These are phyloP conservation scores for Dendrolimus pini DNA, from an alignment of 2,888 invertebrate genomes.

Conservation along the genomic window DNA sequence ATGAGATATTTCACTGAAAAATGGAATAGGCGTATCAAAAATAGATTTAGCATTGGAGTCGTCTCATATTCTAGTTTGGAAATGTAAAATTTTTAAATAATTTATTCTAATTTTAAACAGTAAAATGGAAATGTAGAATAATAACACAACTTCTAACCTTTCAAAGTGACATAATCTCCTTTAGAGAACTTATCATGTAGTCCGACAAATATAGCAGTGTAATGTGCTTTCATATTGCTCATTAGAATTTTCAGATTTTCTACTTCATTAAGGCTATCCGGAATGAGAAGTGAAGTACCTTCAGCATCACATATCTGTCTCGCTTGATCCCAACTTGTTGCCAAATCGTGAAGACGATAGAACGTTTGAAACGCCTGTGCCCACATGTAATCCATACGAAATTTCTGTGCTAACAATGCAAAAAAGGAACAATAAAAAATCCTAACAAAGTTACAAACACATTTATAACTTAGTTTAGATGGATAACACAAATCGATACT, in stretches of 20 bases:
- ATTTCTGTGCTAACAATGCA: conserved; percentile 30
- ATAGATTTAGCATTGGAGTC: too few relatives aligned
- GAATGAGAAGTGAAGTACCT: conserved; percentile 35
- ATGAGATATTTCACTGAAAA: too few relatives aligned
- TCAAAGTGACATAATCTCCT: conserved; percentile 36
- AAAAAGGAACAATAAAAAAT: too few relatives aligned
- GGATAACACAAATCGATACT: too few relatives aligned
- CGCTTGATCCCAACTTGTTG: conserved; percentile 38
- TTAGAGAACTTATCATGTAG: conserved; percentile 37
- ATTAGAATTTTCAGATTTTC: conserved; percentile 40
- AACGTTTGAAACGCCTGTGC: conserved; percentile 36
- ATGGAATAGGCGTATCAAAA: too few relatives aligned
- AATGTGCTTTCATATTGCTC: conserved; percentile 43
- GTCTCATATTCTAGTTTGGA: too few relatives aligned
- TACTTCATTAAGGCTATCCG: conserved; percentile 34
- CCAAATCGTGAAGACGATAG: conserved; percentile 39
- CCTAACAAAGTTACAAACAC: too few relatives aligned
- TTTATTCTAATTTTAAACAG: too few relatives aligned
- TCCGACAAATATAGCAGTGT: conserved; percentile 37
- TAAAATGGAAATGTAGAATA: too few relatives aligned
- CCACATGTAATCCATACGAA: conserved; percentile 44
- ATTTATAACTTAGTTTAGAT: too few relatives aligned
- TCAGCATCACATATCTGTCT: conserved; percentile 41
- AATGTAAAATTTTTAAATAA: not conserved
- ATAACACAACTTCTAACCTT: conserved; percentile 18